Conservation (phyloP, 2,797 vertebrate genomes). For the Pseudomugil tenellus region DNA sequence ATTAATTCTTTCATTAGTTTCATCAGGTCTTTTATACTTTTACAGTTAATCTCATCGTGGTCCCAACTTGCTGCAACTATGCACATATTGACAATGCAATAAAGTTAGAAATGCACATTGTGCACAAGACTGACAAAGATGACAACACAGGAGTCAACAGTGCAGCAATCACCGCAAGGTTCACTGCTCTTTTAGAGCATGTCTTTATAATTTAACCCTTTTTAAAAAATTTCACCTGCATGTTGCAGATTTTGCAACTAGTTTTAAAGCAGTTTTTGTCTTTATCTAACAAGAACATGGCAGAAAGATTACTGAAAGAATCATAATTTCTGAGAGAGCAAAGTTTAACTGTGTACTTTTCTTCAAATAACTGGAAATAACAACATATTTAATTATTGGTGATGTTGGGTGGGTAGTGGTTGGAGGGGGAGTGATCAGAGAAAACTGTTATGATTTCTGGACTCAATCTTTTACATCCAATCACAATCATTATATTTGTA, state of each 20-base stretch:
- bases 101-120: not conserved
- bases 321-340: too few relatives aligned
- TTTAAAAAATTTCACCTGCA: too few relatives aligned
- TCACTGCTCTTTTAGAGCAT: not conserved
- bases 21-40: not conserved
- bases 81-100: not conserved
- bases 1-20: not conserved
- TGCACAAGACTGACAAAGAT: not conserved
- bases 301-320: too few relatives aligned
- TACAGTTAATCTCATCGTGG: not conserved
- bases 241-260: too few relatives aligned
- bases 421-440: too few relatives aligned
- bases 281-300: too few relatives aligned
- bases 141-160: not conserved
- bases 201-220: too few relatives aligned
- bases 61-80: not conserved
- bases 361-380: too few relatives aligned
- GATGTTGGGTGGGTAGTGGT: too few relatives aligned
- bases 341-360: too few relatives aligned
- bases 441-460: not conserved
- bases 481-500: not conserved
- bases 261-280: too few relatives aligned
- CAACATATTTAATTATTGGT: too few relatives aligned
- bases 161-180: not conserved
- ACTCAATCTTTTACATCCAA: not conserved